Evolutionary conservation across 2,888 invertebrate genomes (phyloP), one percentile per base, ranked within the genome.

Genomic region (Abscondita cerata): DNA sequence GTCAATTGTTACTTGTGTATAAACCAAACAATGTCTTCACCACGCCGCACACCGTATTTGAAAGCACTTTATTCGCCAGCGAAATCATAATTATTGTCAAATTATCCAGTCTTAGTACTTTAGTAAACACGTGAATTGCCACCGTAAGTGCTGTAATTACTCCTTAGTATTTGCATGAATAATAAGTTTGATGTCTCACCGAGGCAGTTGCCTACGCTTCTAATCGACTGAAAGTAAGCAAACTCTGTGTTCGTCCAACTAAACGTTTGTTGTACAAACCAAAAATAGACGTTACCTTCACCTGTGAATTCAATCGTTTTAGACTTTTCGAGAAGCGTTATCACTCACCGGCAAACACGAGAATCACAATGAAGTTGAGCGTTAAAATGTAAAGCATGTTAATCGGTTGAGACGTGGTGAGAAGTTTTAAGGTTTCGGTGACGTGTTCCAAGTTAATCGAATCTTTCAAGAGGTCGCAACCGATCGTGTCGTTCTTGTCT

Each of bases 21-120:
- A 67, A 36, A 18, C 58, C 46, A 8, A 31, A 16, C 6, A 67
- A 64, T 4, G 75, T 76, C 31, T 69, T 70, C 2, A 79, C 79
- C 20, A 79, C 73, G 2, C 77, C 77, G 48, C 78, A 78, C 9
- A 82, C 68, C n/a, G 81, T 68, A 63, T 80, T 81, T 13, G 75
- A 72, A n/a, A 77, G 66, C 31, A 82, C 79, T 73, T 82, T 82
- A 70, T 81, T 79, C 4, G 78, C 44, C 52, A 81, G 80, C 1
- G 81, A 77, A 20, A 81, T 55, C n/a, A 78, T 63, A 12, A 82
- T 73, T 33, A 83, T 78, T 6, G 73, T 70, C 50, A 77, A 70
- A 64, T 83, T 82, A 36, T 75, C 72, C 8, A 82, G 59, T 50
- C 80, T 73, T 9, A 82, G 65, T 9, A 77, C 31, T 62, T 76